Percentiles rank a stretch among this genome's conserved stretches.
Evolutionary conservation across 35 echinoderm and acorn worm species (phyloP).

Genomic region (Hemicentrotus pulcherrimus): DNA sequence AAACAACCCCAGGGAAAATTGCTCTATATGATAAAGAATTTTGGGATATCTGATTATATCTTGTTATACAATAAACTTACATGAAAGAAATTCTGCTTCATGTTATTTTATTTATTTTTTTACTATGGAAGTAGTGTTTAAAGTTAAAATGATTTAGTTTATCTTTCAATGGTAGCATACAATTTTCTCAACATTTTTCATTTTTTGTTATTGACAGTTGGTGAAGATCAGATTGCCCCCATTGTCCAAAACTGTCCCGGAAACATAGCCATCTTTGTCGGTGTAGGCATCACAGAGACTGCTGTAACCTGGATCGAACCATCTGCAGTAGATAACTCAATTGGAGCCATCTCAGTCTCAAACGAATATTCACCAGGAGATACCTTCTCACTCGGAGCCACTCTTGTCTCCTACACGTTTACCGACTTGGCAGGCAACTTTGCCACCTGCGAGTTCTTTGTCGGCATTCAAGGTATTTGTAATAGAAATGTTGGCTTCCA

Average conservation of each 20-base stretch:
- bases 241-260: constrained; percentile 51
- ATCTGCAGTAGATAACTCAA: constrained; percentile 72
- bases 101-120: too few relatives aligned
- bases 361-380: constrained; percentile 16
- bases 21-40: too few relatives aligned
- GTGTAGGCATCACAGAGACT: constrained; percentile 34
- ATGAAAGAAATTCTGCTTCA: too few relatives aligned
- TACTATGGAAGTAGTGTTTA: too few relatives aligned
- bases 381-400: constrained; percentile 51
- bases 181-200: too few relatives aligned
- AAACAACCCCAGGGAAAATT: too few relatives aligned
- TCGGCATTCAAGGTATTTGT: constrained; percentile 25
- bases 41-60: too few relatives aligned
- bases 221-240: constrained; percentile 20
- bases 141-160: background rate
- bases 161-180: background rate
- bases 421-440: constrained; percentile 59
- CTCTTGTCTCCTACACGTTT: constrained; percentile 60
- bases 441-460: constrained; percentile 54
- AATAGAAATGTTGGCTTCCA: too few relatives aligned
- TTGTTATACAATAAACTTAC: too few relatives aligned
- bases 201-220: background rate
- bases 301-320: constrained; percentile 63
- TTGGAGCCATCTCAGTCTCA: constrained; percentile 10
- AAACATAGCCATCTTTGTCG: constrained; percentile 39